phyloP scores from a whole-genome alignment of 2,888 invertebrate species.

The Campoplex capitator region DNA sequence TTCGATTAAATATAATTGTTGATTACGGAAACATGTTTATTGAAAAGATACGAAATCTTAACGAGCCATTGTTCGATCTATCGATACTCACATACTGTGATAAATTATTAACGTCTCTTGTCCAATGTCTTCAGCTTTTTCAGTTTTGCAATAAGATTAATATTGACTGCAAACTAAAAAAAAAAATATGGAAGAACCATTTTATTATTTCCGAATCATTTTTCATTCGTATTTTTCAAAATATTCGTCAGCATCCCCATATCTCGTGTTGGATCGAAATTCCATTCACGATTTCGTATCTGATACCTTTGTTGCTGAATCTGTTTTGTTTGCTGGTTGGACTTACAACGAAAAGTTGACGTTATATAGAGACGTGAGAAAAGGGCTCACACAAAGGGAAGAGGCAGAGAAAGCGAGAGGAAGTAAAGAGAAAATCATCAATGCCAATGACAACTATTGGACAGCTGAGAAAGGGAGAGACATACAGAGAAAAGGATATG shows the following conservation, averaged over 20 bases:
- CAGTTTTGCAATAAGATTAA: neutral
- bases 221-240: neutral
- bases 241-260: neutral
- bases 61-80: neutral
- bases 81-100: neutral
- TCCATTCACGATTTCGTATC: neutral
- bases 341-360: neutral
- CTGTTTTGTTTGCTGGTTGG: neutral
- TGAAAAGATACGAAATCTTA: neutral
- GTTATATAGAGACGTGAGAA: neutral
- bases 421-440: neutral
- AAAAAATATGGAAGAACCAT: no score
- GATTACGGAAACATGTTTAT: conserved; percentile 13
- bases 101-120: neutral
- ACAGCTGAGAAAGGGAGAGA: conserved; percentile 20
- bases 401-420: neutral
- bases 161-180: neutral
- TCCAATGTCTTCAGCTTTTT: neutral
- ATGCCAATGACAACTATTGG: conserved; percentile 25
- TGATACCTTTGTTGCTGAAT: neutral
- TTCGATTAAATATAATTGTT: conserved; percentile 23
- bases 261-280: neutral
- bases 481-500: neutral
- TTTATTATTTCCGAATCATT: neutral
- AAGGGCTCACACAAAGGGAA: neutral